Evolutionary conservation across 2,113 vertebrate species (phyloP).

Genomic region (Sylvia atricapilla): DNA sequence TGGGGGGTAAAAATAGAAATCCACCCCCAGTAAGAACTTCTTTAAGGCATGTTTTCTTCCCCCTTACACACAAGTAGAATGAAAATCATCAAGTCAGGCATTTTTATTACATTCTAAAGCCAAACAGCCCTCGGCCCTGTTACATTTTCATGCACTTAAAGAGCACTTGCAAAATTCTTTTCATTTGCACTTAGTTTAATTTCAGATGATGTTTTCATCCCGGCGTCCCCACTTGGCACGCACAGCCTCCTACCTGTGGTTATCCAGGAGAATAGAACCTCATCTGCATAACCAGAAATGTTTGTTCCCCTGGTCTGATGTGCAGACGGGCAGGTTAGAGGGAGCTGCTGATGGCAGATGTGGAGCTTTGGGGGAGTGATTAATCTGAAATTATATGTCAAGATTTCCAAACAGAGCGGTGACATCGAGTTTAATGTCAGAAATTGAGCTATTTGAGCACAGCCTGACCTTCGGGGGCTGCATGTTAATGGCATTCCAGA

Average conservation of each 20-base stretch:
- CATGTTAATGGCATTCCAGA: not conserved
- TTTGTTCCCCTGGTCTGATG: not conserved
- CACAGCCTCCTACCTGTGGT: not conserved
- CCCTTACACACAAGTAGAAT: rapidly evolving
- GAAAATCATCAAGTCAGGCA: not conserved
- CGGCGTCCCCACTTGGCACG: not conserved
- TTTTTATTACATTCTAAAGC: not conserved
- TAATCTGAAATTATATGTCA: not conserved
- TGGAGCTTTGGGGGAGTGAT: not conserved
- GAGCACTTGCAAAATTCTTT: not conserved
- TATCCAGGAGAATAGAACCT: not conserved
- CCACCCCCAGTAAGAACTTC: not conserved
- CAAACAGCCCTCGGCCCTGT: not conserved
- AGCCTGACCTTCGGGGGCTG: not conserved
- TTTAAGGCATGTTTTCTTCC: not conserved
- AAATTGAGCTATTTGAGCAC: not conserved
- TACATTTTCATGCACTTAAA: not conserved
- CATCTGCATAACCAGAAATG: not conserved
- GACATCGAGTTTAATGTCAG: not conserved
- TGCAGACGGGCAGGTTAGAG: not conserved
- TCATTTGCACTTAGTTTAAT: not conserved
- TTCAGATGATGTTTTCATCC: not conserved
- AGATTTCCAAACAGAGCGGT: not conserved
- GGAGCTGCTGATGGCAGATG: not conserved
- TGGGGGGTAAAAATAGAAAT: not conserved